Conservation (phyloP, 2,888 invertebrate species). For the Tetropium fuscum region DNA sequence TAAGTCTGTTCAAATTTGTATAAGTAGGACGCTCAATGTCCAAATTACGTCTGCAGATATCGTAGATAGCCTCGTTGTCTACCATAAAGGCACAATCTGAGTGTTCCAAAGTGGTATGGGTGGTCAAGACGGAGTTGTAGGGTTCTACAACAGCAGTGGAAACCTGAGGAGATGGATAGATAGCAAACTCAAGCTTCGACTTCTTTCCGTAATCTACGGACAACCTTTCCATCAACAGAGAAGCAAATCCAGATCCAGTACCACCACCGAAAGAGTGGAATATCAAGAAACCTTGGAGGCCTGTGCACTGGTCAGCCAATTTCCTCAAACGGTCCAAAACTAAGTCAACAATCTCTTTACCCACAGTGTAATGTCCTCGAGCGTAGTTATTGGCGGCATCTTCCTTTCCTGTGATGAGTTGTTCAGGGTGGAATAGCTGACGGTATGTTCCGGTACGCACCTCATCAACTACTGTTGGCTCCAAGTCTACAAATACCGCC, state of each 20-base stretch:
- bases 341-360: slow-evolving; percentile 93
- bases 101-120: slow-evolving; percentile 95
- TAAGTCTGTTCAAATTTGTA: slow-evolving; percentile 95
- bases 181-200: slow-evolving; percentile 95
- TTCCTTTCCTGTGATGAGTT: slow-evolving; percentile 90
- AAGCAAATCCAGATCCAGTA: slow-evolving; percentile 96
- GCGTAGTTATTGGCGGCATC: slow-evolving; percentile 99
- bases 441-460: slow-evolving; percentile 94
- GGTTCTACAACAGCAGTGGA: slow-evolving; percentile 96
- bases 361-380: slow-evolving; percentile 97
- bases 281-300: slow-evolving; percentile 92
- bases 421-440: slow-evolving; percentile 97
- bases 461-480: slow-evolving; percentile 96
- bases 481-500: slow-evolving; percentile 95
- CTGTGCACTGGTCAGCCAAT: slow-evolving; percentile 89
- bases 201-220: slow-evolving; percentile 98
- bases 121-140: slow-evolving; percentile 96
- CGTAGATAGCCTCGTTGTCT: slow-evolving; percentile 90
- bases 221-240: slow-evolving; percentile 95
- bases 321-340: slow-evolving; percentile 75
- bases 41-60: slow-evolving; percentile 94
- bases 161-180: slow-evolving; percentile 95
- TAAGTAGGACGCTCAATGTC: slow-evolving; percentile 97
- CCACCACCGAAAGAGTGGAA: slow-evolving; percentile 97
- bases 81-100: slow-evolving; percentile 98